Base-by-base conservation (phyloP, 2,888 invertebrate genomes). In the Philaethria dido region DNA sequence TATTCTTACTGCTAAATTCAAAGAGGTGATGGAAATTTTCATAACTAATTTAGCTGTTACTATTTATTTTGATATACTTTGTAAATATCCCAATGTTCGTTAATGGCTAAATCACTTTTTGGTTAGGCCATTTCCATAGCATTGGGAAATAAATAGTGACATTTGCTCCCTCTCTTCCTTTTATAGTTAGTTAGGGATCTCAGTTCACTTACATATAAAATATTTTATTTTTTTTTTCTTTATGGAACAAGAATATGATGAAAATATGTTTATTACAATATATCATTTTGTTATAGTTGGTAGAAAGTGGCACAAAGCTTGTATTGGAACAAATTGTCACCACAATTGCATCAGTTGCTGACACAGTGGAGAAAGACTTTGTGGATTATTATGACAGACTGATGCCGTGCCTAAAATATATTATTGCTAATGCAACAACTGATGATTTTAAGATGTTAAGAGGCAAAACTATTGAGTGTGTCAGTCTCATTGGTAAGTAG, bases 321-420 rank as follows among this genome's bases (percentile, higher is more conserved):
- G 99, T 99, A 11, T 91, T 99, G 71, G 99, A 99, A 89, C 99
- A 99, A 92, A 96, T 98, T 62, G 98, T 99, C n/a, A 99, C 99
- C 0, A 99, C 99, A 4, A 97, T 99, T 73, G 99, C 99, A 9
- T 98, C 99, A 0, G 98, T 99, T 0, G 99, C 99, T 1, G 99
- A 99, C 86, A 98, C 99, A 0, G 97, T 98, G 13, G 99, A 99
- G 87, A 98, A 98, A 80, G 98, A 98, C 80, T 99, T 99, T 87
- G 95, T 96, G 8, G 93, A 95, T 2, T 99, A 99, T 89, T 99
- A 99, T 80, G 99, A 99, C 83, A 95, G 97, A 75, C 92, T 96
- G 74, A 96, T 98, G 94, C 99, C 99, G 0, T 98, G 97, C 81
- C 94, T 99, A 72, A 99, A 99, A 87, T 99, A 98, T 86, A 99